Conservation (phyloP, 2,888 invertebrate genomes). For the Metallyticus violacea region DNA sequence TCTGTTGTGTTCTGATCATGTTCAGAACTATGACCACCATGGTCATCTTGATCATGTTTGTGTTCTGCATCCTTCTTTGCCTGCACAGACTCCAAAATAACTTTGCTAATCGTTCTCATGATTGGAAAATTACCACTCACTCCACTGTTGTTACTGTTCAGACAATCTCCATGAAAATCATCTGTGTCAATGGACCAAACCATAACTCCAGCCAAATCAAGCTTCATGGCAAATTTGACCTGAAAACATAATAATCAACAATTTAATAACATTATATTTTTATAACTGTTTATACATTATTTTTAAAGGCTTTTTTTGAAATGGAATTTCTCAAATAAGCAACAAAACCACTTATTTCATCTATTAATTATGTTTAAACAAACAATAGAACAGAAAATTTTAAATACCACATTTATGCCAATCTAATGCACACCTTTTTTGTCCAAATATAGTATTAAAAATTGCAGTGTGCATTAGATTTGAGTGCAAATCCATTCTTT, state of each 20-base stretch:
- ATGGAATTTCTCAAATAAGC: too few species aligned
- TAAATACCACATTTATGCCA: too few species aligned
- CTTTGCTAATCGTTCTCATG: slow-evolving; percentile 69
- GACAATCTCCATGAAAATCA: slow-evolving; percentile 73
- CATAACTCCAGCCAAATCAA: slow-evolving; percentile 75
- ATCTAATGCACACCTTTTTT: too few species aligned
- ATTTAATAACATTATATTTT: too few species aligned
- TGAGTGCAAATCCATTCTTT: too few species aligned
- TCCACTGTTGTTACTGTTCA: slow-evolving; percentile 29
- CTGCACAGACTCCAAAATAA: slow-evolving; percentile 54
- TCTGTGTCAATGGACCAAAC: slow-evolving; percentile 89
- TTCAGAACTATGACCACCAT: not conserved
- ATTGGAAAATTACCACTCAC: slow-evolving; percentile 61
- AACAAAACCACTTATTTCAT: too few species aligned
- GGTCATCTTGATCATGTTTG: not conserved
- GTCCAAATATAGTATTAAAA: too few species aligned
- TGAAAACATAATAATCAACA: slow-evolving; percentile 22
- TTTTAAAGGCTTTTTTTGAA: too few species aligned
- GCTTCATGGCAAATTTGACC: slow-evolving; percentile 55
- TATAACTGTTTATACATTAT: too few species aligned
- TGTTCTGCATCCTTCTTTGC: slow-evolving; percentile 49
- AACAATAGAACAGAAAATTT: too few species aligned
- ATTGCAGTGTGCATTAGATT: too few species aligned
- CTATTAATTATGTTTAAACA: too few species aligned
- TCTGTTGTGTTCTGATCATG: not conserved